Base-by-base conservation (phyloP, 2,797 vertebrate species). In the Tokudaia muenninki region DNA sequence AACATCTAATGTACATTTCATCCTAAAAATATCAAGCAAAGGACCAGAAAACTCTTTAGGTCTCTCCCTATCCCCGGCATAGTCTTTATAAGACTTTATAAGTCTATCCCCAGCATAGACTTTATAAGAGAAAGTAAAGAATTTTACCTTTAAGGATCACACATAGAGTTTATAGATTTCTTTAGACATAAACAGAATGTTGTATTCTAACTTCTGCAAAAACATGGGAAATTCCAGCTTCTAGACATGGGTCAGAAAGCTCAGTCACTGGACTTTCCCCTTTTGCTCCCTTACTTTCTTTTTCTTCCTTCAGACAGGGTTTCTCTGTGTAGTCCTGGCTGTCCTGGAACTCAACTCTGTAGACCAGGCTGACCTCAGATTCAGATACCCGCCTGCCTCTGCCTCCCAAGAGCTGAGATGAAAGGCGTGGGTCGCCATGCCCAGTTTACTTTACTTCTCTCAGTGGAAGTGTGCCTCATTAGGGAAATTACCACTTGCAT, bases 11-110 rank as follows among this genome's bases (percentile, higher is more conserved):
- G 26, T 79, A 88, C 81, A 79, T 84, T 96, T 92, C 77, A 61
- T 57, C 70, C 72, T 94, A 94, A 96, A 96, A 96, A 94, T 83
- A 75, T 19, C 55, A 88, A 67, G 29, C 50, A 50, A 50, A 50
- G 50, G 50, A 50, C 50, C 9, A 50, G 50, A 50, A 50, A 50
- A 50, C 50, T 50, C 50, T 50, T 50, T 50, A 50, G 50, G 50
- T 10, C 50, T 50, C 50, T 50, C 50, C 50, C 50, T 50, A 50
- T 50, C 50, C 50, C 50, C 50, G 11, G 7, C 50, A 50, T 50
- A 10, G 50, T 50, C 50, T 50, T 50, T 50, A 50, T 50, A 50
- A 50, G 50, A 50, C 50, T 11, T 50, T 11, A 50, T 50, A 50
- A 50, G 50, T 50, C 50, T 50, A 50, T 10, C 50, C 50, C 50